Evolutionary conservation across 2,888 invertebrate species (phyloP), one percentile per base, ranked within the genome.

Genomic region (Drosophila infuscata): DNA sequence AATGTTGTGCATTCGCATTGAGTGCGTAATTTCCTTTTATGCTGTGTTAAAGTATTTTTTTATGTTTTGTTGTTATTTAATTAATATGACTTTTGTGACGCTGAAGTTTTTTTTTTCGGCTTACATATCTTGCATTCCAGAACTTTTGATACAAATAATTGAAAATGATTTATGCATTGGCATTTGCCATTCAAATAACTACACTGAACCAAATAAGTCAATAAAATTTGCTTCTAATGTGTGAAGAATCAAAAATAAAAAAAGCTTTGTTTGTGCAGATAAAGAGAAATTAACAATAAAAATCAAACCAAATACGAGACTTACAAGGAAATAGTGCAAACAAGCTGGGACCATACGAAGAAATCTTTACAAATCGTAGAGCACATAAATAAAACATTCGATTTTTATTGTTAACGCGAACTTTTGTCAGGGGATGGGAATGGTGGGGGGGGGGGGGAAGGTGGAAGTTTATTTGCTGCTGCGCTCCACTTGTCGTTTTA

Each of bases 341-440:
- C 35, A 35, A 65, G 32, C 57, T 41, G 53, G 33, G 49, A 33
- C 33, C 60, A 62, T 41, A 35, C 25, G 51, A 59, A 48, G 57
- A 68, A 72, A 68, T 77, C 76, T 64, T 58, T 70, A 78, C 82
- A 76, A 88, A 86, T 81, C 73, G 72, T 51, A 67, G 51, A 48
- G 30, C 66, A 54, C 66, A 89, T 84, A 87, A 87, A 87, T 87
- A 89, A 83, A 80, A 83, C 76, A 85, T 88, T 85, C 69, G 57
- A 75, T 68, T 85, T 83, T 82, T 76, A 83, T 83, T 83, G 69
- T 71, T 68, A 74, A 64, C 70, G 75, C 41, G 65, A 72, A 69
- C 58, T 57, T 64, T 77, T 67, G 43, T 6, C 20, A 15, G 29
- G 25, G 17, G 60, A 29, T 17, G 49, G 11, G 8, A n/a, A n/a